Base-by-base conservation (phyloP, 2,113 vertebrate species). In the Cromileptes altivelis region DNA sequence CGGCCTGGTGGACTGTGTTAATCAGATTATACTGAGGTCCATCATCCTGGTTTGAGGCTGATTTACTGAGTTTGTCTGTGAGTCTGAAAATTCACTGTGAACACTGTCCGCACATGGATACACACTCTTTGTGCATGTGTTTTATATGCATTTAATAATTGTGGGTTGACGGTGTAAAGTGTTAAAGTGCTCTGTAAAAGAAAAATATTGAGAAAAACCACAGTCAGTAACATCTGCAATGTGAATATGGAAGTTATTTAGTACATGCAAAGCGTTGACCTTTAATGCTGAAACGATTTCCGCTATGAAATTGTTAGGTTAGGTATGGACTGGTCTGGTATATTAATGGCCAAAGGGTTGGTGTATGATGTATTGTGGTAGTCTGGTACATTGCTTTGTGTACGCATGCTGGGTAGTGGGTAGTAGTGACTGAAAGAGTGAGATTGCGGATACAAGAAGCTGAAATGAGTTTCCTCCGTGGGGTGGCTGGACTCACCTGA, bases 11-110 rank as follows among this genome's bases (percentile, higher is more conserved):
- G 60, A 89, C 65, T 50, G 76, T 85, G 86, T 91, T 92, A 88
- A 94, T 91, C 76, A 90, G 89, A 92, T 94, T 89, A 86, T 63
- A 64, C 64, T 56, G 55, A 82, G 84, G 88, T 91, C 81, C 76
- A 71, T 90, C 85, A 83, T 78, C 80, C 72, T 74, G 30, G 60
- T 71, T 82, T 77, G 75, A 33, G 21, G 14, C 45, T 68, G 74
- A 85, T 88, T 90, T 90, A 88, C 70, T 52, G 75, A 23, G 45
- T 58, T 58, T 78, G 40, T 23, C 19, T 70, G 9, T 69, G 37
- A 73, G 61, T 85, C 15, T 79, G 21, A 78, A 61, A 61, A 62
- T 74, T 74, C 30, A 49, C n/a, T 45, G 75, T 76, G 9, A 58
- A 63, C 61, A 53, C 61, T 68, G 42, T 75, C 45, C 30, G 14